Conservation (phyloP, 2,888 invertebrate genomes). For the Harpalus rubripes region DNA sequence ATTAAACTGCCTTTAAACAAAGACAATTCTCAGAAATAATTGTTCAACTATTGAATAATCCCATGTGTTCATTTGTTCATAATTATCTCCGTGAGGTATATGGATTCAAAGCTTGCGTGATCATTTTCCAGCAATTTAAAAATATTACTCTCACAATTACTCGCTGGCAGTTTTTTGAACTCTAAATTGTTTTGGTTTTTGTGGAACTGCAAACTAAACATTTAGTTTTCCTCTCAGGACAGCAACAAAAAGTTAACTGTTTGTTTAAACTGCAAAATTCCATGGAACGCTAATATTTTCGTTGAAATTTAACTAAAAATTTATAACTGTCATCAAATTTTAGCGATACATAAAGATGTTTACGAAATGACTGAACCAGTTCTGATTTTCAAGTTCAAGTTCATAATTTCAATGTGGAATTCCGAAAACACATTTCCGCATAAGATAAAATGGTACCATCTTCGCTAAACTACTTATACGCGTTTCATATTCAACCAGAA, state of each 20-base stretch:
- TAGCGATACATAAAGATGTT: constrained; percentile 1
- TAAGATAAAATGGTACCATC: constrained; percentile 25
- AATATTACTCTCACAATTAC: constrained; percentile 22
- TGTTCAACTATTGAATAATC: constrained; percentile 29
- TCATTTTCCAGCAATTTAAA: constrained; percentile 33
- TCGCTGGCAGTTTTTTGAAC: constrained; percentile 9
- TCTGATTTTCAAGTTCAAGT: constrained; percentile 36
- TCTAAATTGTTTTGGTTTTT: constrained; percentile 27
- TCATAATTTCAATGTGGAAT: constrained; percentile 6
- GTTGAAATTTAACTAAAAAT: background rate
- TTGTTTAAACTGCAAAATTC: constrained; percentile 13
- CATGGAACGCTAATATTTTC: background rate
- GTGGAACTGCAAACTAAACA: constrained; percentile 24
- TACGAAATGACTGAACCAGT: constrained; percentile 12
- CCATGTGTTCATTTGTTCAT: constrained; percentile 21
- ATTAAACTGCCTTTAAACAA: constrained; percentile 15
- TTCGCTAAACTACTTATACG: constrained; percentile 10
- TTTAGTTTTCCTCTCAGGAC: background rate
- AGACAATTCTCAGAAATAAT: constrained; percentile 24
- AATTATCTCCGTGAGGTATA: constrained; percentile 10
- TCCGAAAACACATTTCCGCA: constrained; percentile 14
- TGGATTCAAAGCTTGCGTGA: constrained; percentile 31
- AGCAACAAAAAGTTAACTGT: constrained; percentile 6
- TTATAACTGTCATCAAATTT: background rate
- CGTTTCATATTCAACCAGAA: constrained; percentile 18